These are phyloP conservation scores for Turritopsis dohrnii DNA, from an alignment of 30 jellyfish, hydroid and myxozoan species.

Conservation along the genomic window DNA sequence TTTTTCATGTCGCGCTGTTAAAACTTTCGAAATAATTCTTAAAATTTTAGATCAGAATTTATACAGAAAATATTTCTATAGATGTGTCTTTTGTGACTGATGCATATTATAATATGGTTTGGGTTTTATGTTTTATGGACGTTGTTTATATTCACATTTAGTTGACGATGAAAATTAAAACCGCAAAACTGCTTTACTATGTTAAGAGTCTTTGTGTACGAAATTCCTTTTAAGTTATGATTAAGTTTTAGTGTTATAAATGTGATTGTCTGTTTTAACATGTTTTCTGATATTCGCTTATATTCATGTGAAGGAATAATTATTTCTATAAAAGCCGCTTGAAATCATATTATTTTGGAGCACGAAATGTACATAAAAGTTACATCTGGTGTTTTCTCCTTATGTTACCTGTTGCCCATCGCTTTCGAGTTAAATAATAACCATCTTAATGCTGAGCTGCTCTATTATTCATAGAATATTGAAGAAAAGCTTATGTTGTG, in stretches of 20 bases:
- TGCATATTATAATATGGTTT: neutral
- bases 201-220: neutral
- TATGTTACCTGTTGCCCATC: neutral
- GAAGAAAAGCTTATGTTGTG: neutral
- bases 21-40: constrained; percentile 8
- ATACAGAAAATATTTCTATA: constrained; percentile 18
- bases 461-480: neutral
- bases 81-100: neutral
- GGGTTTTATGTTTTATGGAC: neutral
- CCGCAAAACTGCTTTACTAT: neutral
- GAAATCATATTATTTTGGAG: neutral
- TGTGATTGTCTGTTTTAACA: neutral
- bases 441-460: neutral
- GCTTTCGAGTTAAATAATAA: neutral
- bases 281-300: neutral
- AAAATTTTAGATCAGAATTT: constrained; percentile 15
- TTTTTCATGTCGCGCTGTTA: constrained; percentile 9
- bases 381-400: neutral
- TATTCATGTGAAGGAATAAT: neutral
- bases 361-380: neutral
- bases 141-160: neutral
- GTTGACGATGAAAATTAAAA: neutral
- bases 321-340: neutral
- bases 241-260: neutral
- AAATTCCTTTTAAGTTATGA: neutral